Percentiles rank a stretch among this genome's conserved stretches.
These are phyloP conservation scores for Steinernema khuongi DNA, from an alignment of 1,140 invertebrate species.

Conservation along the genomic window DNA sequence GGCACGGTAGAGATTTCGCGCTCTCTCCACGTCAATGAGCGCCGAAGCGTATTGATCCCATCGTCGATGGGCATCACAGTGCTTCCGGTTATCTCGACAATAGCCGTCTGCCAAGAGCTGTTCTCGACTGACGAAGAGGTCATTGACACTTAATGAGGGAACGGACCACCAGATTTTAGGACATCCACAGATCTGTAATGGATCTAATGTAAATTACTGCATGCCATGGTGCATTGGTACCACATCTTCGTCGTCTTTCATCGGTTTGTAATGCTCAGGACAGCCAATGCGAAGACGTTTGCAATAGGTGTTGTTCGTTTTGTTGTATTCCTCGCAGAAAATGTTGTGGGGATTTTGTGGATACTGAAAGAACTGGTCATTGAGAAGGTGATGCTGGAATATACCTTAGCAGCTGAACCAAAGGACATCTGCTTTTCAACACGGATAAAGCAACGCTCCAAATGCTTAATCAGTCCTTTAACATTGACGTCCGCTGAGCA, in stretches of 20 bases:
- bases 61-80: not conserved
- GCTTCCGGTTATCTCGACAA: not conserved
- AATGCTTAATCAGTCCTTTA: slow-evolving; percentile 47
- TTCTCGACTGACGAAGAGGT: not conserved
- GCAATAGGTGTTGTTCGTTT: slow-evolving; percentile 82
- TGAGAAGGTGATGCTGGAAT: not conserved
- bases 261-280: slow-evolving; percentile 94
- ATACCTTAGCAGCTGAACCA: slow-evolving; percentile 76
- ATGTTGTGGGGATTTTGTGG: slow-evolving; percentile 63
- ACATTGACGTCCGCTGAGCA: slow-evolving; percentile 38
- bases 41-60: not conserved
- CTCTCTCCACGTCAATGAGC: not conserved
- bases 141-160: not conserved
- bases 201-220: slow-evolving; percentile 63
- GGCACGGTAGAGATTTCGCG: not conserved
- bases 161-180: slow-evolving; percentile 23
- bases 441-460: slow-evolving; percentile 65
- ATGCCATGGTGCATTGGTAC: not conserved
- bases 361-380: slow-evolving; percentile 27
- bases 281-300: slow-evolving; percentile 88
- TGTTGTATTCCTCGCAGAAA: slow-evolving; percentile 95
- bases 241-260: slow-evolving; percentile 67
- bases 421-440: slow-evolving; percentile 95
- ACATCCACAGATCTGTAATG: slow-evolving; percentile 61
- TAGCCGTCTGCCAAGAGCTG: not conserved